Percentiles rank a stretch among this genome's conserved stretches.
These are phyloP conservation scores for Rambutsinella grinnellia DNA, from an alignment of 2,888 invertebrate genomes.

Conservation along the genomic window DNA sequence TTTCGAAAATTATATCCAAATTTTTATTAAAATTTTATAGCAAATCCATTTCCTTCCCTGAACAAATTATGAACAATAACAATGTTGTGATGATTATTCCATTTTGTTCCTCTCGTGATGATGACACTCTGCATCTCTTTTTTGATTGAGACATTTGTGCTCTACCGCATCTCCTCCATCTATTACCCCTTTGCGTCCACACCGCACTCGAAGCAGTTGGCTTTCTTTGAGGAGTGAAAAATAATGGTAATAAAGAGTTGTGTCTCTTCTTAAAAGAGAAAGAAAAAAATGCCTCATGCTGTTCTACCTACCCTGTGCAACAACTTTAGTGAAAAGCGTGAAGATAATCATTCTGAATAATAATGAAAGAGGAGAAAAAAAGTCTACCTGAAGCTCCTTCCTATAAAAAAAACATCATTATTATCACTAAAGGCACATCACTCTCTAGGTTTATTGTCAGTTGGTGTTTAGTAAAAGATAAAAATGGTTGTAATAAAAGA, in stretches of 20 bases:
- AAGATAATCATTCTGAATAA: slow-evolving; percentile 47
- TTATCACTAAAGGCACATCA: slow-evolving; percentile 4
- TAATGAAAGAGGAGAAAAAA: slow-evolving; percentile 33
- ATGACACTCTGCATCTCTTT: slow-evolving; percentile 21
- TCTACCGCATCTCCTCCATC: slow-evolving; percentile 37
- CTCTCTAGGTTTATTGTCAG: slow-evolving; percentile 41
- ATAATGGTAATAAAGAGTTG: too few relatives aligned
- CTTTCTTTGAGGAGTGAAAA: too few relatives aligned
- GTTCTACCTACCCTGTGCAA: slow-evolving; percentile 51
- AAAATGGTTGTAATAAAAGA: slow-evolving; percentile 41
- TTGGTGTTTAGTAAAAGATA: slow-evolving; percentile 36
- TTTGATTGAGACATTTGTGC: slow-evolving; percentile 53
- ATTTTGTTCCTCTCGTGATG: slow-evolving; percentile 6
- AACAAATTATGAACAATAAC: too few relatives aligned
- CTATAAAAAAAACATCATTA: slow-evolving; percentile 34
- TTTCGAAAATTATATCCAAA: too few relatives aligned
- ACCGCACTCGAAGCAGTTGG: too few relatives aligned
- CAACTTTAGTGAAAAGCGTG: slow-evolving; percentile 53
- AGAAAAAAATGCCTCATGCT: slow-evolving; percentile 45
- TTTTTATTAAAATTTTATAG: too few relatives aligned
- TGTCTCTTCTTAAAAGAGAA: too few relatives aligned
- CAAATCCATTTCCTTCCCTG: too few relatives aligned
- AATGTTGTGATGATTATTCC: slow-evolving; percentile 4
- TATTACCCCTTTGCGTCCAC: too few relatives aligned
- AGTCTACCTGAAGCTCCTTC: too few relatives aligned